These are phyloP conservation scores for Megalops atlanticus DNA, from an alignment of 2,113 vertebrate species.

Conservation along the genomic window DNA sequence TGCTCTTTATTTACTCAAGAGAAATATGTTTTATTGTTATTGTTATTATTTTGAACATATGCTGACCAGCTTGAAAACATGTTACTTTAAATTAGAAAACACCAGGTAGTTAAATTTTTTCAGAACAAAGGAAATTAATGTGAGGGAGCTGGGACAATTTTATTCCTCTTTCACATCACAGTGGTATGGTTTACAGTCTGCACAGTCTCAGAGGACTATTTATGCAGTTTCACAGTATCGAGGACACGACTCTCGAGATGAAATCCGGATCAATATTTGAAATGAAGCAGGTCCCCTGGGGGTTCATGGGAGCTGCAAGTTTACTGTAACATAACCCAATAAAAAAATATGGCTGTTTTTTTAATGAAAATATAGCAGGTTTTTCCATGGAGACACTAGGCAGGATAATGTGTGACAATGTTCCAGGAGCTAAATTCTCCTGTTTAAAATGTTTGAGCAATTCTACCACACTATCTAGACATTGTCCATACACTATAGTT, in stretches of 20 bases:
- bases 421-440: not conserved
- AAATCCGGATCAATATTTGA: not conserved
- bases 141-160: not conserved
- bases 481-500: not conserved
- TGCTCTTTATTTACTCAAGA: not conserved
- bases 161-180: not conserved
- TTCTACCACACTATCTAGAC: not conserved
- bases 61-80: not conserved
- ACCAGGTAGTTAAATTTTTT: not conserved
- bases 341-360: not conserved
- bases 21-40: not conserved
- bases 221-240: not conserved
- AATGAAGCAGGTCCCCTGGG: not conserved
- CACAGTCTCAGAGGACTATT: not conserved
- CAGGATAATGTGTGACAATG: not conserved
- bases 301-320: not conserved
- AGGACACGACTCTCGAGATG: not conserved
- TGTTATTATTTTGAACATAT: not conserved
- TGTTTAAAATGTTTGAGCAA: not conserved
- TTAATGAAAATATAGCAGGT: not conserved
- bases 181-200: not conserved
- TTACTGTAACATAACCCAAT: not conserved
- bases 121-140: not conserved
- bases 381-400: not conserved
- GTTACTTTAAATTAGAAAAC: not conserved